Base-by-base conservation (phyloP, 2,888 invertebrate genomes). In the Melinopterus prodromus region DNA sequence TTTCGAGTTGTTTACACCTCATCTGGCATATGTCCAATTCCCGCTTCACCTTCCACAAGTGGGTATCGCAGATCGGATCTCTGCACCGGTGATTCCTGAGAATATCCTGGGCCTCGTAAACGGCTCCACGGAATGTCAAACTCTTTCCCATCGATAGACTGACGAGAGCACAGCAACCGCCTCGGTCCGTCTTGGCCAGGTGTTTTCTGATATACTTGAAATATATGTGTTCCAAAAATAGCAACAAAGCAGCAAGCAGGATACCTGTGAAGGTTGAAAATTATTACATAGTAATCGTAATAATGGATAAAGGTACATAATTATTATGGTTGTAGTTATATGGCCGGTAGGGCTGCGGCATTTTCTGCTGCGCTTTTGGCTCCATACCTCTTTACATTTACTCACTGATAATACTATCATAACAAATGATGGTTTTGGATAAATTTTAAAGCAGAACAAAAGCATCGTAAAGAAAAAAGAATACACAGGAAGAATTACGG, bases 151-250 rank as follows among this genome's bases (percentile, higher is more conserved):
- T 94, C 26, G 94, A 94, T 15, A 99, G 91, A 84, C 98, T 98
- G 85, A 99, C 95, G 75, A 99, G 93, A 7, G 98, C 97, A 88
- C 97, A 97, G 89, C 98, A 98, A 70, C 97, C 97, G 80, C 97
- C 96, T 80, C 95, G 94, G 88, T 97, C 97, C 83, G 96, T 95
- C 88, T 95, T 96, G 82, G 97, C 96, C 84, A 98, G 91, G 85
- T 96, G 96, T 85, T 96, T 94, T 78, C 98, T 93, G 85, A 98
- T 93, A 89, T 98, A 99, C 87, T 96, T 95, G 90, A 98, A 99
- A 90, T 99, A 99, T 81, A 98, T 92, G 89, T 98, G 97, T 90
- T 99, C 99, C 81, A 98, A 90, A 76, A 96, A 92, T 81, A 99
- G 92, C 79, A 99, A 92, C 36, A 97, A 90, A 0, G 97, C 95